Base-by-base conservation (phyloP, 2,888 invertebrate genomes). In the Chloroclystis v-ata region DNA sequence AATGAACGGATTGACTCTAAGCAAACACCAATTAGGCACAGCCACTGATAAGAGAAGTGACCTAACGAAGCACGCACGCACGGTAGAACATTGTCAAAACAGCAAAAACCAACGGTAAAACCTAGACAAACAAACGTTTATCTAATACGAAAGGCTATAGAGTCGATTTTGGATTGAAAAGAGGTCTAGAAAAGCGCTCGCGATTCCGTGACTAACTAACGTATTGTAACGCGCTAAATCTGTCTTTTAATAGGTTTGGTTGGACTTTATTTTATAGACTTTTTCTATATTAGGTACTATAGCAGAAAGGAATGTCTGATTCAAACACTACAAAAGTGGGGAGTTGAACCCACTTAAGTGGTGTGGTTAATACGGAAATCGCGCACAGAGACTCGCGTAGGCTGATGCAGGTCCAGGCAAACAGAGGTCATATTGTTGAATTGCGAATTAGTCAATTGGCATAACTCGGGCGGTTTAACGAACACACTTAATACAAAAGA, bases 1-100 rank as follows among this genome's bases (percentile, higher is more conserved):
- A 40, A 26, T 28, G 20, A 29, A 24, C 47, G 44, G 46, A 43
- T 41, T 55, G 52, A 49, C 30, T 63, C 59, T 64, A 45, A 50
- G 56, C 61, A 50, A 48, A 51, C 50, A 50, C 54, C 57, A 59
- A 60, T 56, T 54, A 60, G 51, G 47, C 37, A 44, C 45, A 20
- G 20, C 20, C 20, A 42, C 52, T 59, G 72, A 69, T 72, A 71
- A 73, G 63, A 62, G 61, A 67, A 64, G 58, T 60, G 68, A 63
- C 68, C 72, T 66, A 62, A 46, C 47, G 54, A 48, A 10, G 32
- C 49, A 53, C 49, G 47, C 52, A 47, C 42, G 28, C 10, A 33
- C 14, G 14, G 16, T 16, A 33, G n/a, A 16, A n/a, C 9, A 5
- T 28, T 29, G 24, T 37, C 8, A 8, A 11, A 37, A 6, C 8